Evolutionary conservation across 2,888 invertebrate genomes (phyloP), one percentile per base, ranked within the genome.

Genomic region (Chloroclysta siterata): DNA sequence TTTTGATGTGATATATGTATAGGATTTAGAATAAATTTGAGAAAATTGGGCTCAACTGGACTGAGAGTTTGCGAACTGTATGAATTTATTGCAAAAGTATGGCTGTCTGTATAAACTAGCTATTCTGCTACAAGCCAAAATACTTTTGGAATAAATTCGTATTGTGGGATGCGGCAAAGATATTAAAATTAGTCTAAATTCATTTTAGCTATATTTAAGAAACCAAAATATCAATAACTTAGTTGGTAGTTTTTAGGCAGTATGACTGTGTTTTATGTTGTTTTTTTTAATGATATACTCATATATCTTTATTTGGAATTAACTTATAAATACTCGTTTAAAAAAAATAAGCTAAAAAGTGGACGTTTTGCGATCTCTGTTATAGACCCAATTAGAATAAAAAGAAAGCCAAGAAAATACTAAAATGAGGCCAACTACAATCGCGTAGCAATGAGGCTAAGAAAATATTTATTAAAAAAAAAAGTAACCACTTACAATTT

Each of bases 221-320:
- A 63, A 66, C 11, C 22, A 22, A 69, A 70, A 80, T 78, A 79
- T 80, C 76, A 76, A 77, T 77, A 75, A 44, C 46, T 61, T 33
- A 22, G 56, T 28, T 48, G 11, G 0, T 60, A 57, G 50, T 66
- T 53, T 41, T 62, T 72, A 66, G 67, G 55, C 70, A 72, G 78
- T 74, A 59, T 72, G 73, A 76, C 69, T 77, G 75, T 74, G 47
- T 50, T 50, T 29, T 58, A 28, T 22, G n/a, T n/a, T n/a, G n/a
- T 42, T 5, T 6, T 53, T 22, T 7, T 47, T 22, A 22, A 17
- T 47, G 4, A 22, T 22, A 47, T 10, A n/a, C 5, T 29, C 46
- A 42, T 41, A 14, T 1, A 33, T 33, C 33, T 7, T 8, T 33
- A 8, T 4, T 33, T 33, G 33, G 1, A 5, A 33, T 6, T 22